A percentile compares a stretch with the other conserved stretches of the same genome.
Evolutionary conservation across 2,113 vertebrate species (phyloP).

Genomic region (Smithornis capensis): DNA sequence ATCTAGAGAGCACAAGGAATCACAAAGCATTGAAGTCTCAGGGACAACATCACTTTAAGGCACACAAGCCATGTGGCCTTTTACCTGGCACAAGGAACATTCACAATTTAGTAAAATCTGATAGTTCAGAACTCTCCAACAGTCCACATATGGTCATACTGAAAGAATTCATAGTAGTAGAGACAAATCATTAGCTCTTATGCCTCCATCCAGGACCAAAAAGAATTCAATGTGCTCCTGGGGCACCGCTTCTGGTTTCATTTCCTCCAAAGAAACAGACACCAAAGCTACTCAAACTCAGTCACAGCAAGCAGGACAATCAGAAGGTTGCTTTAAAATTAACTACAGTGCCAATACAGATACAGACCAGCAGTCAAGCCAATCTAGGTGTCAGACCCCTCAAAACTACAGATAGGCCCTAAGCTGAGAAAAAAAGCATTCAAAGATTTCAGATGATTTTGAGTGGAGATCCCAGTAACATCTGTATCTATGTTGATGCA

Average conservation of each 20-base stretch:
- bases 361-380: background rate
- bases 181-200: background rate
- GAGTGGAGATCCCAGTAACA: background rate
- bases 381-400: background rate
- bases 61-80: background rate
- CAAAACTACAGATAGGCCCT: background rate
- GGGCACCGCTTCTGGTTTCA: background rate
- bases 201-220: background rate
- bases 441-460: background rate
- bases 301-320: background rate
- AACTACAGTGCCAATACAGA: background rate
- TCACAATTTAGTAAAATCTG: background rate
- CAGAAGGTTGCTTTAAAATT: background rate
- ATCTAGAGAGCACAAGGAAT: background rate
- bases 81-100: background rate
- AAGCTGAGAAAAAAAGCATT: background rate
- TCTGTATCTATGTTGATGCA: background rate
- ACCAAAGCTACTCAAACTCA: background rate
- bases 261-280: background rate
- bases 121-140: background rate
- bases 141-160: rapidly evolving
- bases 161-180: background rate
- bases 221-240: background rate
- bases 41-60: background rate
- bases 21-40: background rate